phyloP scores from a whole-genome alignment of 2,113 vertebrate genomes.

The Irena cyanogastra region DNA sequence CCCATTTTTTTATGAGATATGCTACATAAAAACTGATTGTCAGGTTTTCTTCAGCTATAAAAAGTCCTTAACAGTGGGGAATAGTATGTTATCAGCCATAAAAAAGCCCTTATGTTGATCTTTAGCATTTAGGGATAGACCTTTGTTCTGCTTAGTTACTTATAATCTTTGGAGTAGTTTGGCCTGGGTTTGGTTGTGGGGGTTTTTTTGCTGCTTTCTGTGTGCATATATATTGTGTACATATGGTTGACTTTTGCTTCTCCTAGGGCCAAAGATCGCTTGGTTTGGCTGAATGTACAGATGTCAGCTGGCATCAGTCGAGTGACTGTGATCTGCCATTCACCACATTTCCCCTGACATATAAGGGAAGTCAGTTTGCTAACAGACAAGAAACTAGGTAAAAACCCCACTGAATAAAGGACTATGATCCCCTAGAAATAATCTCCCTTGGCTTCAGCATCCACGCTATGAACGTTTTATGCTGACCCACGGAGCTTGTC shows the following conservation, averaged over 20 bases:
- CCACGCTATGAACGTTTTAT: fast-evolving
- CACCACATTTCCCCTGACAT: background rate
- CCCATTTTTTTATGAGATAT: background rate
- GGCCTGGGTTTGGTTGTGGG: background rate
- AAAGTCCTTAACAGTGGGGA: background rate
- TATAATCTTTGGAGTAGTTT: background rate
- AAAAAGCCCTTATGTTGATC: background rate
- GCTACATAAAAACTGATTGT: background rate
- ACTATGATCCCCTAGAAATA: background rate
- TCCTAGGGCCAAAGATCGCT: background rate
- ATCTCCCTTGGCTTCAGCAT: background rate
- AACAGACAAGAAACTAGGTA: background rate
- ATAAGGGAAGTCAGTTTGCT: background rate
- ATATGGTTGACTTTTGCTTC: background rate
- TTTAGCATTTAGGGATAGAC: background rate
- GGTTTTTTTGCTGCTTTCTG: background rate
- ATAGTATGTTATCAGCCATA: background rate
- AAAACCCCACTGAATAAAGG: background rate
- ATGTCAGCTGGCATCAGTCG: background rate
- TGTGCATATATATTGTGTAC: background rate
- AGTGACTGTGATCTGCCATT: background rate
- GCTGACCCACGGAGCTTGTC: background rate
- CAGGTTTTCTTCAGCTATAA: background rate
- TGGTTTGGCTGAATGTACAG: background rate
- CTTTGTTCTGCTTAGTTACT: constrained; percentile 42